Base-by-base conservation (phyloP, 2,888 invertebrate species). In the Nymphalis urticae region DNA sequence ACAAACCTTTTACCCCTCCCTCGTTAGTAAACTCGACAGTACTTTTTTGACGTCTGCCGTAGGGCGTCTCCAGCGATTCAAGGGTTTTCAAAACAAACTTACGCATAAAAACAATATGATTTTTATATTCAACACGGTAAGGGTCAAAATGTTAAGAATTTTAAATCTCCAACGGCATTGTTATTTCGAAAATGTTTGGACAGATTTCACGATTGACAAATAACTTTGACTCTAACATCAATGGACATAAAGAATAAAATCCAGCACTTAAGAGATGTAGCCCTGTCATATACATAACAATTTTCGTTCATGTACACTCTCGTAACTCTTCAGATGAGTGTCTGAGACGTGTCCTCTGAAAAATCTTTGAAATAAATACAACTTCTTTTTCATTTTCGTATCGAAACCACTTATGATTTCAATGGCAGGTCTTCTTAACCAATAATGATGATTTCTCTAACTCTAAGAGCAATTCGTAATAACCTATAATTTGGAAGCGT, bases 11-110 rank as follows among this genome's bases (percentile, higher is more conserved):
- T 83, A 83, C 27, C 85, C 84, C 84, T 81, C 81, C 80, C 89
- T 89, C 89, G 90, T 89, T 90, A 90, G 86, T 81, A 84, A 87
- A 84, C 86, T 86, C 82, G 76, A 80, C 82, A 81, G 81, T 83
- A 86, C 85, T 89, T 90, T 90, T 89, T 89, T 88, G 88, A 87
- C 90, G 87, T 89, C 87, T 88, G 84, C 85, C 84, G 80, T 86
- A 87, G 86, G 83, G 87, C 59, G 84, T 85, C 53, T 85, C 85
- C 76, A 80, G 82, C 78, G 82, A 85, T 85, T 86, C 83, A 82
- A 88, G 85, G 85, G 82, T 83, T 85, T 84, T 80, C 80, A 66
- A 65, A 58, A 42, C 58, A 72, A 67, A 64, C 79, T 78, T 76
- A 74, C 77, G 61, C 66, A 58, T 50, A 71, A 72, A 72, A 72